Evolutionary conservation across 2,113 vertebrate species (phyloP), one percentile per base, ranked within the genome.

Genomic region (Odontesthes bonariensis): DNA sequence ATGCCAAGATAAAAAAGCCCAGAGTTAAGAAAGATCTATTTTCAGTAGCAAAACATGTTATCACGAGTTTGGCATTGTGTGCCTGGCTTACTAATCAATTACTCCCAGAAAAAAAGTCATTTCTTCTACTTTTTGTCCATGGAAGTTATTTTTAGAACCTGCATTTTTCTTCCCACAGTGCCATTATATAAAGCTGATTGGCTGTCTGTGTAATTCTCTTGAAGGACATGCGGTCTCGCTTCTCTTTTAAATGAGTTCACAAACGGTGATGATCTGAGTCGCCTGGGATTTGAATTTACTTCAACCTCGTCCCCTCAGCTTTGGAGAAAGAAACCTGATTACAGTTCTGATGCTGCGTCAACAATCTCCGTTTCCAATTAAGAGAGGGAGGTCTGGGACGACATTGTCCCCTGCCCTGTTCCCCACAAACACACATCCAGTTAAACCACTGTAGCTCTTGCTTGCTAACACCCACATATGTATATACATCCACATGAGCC

Each of bases 281-380:
- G 73, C 61, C 54, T 42, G 64, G 71, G 71, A 78, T 87, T 88
- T 67, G 62, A 59, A 88, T 88, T 86, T 63, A 57, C 71, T 81
- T 78, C 73, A 76, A 46, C 17, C 14, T 82, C 13, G 74, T 74
- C 75, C 27, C 73, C 69, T 77, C 78, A 77, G 66, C 73, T 83
- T 81, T 54, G 61, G 74, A 80, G 67, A 73, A 60, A 32, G 55
- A 59, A 40, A 47, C 16, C 81, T 81, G 88, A 89, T 90, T 88
- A 81, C 66, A 76, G 75, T 19, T 12, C 60, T 78, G 68, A 79
- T 53, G 86, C 86, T 86, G 87, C 88, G 73, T 86, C 74, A 46
- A 84, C 90, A 84, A 83, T 90, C 76, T 83, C 81, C 65, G 51
- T 85, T 89, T 90, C 83, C 84, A 89, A 88, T 92, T 92, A 91